Evolutionary conservation across 1,140 invertebrate genomes (phyloP).

Genomic region (Nasonia longicornis): DNA sequence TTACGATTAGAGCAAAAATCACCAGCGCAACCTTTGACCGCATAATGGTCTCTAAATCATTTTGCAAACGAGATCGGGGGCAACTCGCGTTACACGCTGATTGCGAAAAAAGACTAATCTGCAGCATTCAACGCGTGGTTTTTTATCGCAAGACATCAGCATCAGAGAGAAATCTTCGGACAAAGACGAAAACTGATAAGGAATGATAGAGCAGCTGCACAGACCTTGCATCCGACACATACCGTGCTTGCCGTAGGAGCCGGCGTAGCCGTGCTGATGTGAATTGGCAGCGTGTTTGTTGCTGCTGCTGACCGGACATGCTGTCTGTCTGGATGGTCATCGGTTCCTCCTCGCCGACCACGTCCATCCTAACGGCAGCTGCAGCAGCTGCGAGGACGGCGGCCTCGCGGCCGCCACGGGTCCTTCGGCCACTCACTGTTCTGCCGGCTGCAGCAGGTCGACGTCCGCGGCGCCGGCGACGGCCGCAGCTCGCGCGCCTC

Average conservation of each 20-base stretch:
- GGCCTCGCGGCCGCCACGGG: conserved; percentile 46
- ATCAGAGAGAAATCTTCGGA: too few species aligned
- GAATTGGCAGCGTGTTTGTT: conserved; percentile 9
- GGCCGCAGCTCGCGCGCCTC: conserved; percentile 19
- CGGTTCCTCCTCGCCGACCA: conserved; percentile 55
- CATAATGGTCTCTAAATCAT: too few species aligned
- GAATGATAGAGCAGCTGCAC: too few species aligned
- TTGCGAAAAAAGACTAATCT: too few species aligned
- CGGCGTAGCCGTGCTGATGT: conserved; percentile 52
- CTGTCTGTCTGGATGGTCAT: not conserved
- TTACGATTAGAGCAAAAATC: too few species aligned
- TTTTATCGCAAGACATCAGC: too few species aligned
- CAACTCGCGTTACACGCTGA: too few species aligned
- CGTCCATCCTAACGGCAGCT: conserved; percentile 55
- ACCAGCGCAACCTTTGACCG: too few species aligned
- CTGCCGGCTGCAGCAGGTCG: conserved; percentile 30
- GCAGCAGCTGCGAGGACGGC: conserved; percentile 51
- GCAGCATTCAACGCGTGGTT: too few species aligned
- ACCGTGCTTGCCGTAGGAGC: conserved; percentile 55
- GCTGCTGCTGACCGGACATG: not conserved
- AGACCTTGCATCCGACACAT: conserved; percentile 35
- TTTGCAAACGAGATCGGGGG: too few species aligned
- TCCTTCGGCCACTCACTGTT: conserved; percentile 49
- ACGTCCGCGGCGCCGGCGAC: conserved; percentile 41
- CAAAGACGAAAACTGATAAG: too few species aligned